Evolutionary conservation across 2,797 vertebrate species (phyloP), one percentile per base, ranked within the genome.

Genomic region (Telmatherina bonti): DNA sequence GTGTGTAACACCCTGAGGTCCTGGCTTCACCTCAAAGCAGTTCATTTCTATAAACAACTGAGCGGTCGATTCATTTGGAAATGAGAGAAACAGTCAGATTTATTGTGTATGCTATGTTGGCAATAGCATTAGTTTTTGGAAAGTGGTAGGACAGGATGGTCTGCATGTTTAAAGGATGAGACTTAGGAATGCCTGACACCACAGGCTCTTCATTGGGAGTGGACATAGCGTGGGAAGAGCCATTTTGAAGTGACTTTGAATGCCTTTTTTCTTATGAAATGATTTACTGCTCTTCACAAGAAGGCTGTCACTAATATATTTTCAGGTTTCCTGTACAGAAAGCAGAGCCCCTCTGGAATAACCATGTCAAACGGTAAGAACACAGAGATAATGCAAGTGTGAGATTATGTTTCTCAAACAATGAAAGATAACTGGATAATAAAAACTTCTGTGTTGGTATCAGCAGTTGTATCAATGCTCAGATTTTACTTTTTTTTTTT

Each of bases 331-430:
- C 52, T 55, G 31, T 51, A 24, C 61, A 55, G 60, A 51, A 67
- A 76, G 30, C 18, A 30, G 16, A 38, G 68, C 62, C 69, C 54
- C 1, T 35, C 26, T 0, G 9, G 61, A 81, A 31, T 51, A 69
- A 84, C 12, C 76, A 95, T 94, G 93, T 82, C 94, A 70, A 86
- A 71, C 3, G 87, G 94, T 94, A 79, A 92, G 90, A 51, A 45
- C 11, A 67, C 45, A 57, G 56, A 57, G 56, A 70, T 29, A 29
- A 70, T 72, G 30, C 82, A 69, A 85, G 72, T 70, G 79, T 73
- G 67, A 55, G 49, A 76, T 49, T 31, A 67, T 22, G 10, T 56
- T 66, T 72, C 70, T 79, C 41, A 62, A 64, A 5, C 3, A 51
- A n/a, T 60, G 35, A 52, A 49, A 56, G 20, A 18, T 51, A 41